A percentile compares a stretch with the other conserved stretches of the same genome.
Conservation (phyloP, 2,113 vertebrate genomes). For the Rhea americana region DNA sequence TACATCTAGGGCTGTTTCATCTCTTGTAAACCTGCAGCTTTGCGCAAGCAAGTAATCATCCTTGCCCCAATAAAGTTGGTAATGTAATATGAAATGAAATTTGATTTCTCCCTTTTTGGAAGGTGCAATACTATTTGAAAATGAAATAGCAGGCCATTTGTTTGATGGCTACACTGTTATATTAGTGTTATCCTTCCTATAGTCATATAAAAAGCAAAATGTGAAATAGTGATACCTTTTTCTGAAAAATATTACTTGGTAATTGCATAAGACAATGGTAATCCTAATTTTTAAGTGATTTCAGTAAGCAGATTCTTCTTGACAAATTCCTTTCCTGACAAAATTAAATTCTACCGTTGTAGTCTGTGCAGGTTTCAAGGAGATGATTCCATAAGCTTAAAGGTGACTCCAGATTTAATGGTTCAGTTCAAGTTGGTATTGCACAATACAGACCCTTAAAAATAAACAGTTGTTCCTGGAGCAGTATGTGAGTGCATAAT, state of each 20-base stretch:
- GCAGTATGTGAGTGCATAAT: neutral
- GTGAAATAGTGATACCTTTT: neutral
- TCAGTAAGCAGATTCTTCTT: slow-evolving; percentile 27
- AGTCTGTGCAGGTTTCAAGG: slow-evolving; percentile 19
- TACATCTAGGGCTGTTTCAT: slow-evolving; percentile 32
- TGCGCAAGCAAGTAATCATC: slow-evolving; percentile 59
- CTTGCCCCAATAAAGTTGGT: slow-evolving; percentile 50
- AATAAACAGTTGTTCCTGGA: neutral
- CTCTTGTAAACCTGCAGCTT: slow-evolving; percentile 49
- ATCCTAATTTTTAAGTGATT: slow-evolving; percentile 31
- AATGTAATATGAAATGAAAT: slow-evolving; percentile 69
- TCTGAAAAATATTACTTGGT: neutral
- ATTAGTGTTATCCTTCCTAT: neutral
- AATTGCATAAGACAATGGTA: slow-evolving; percentile 41
- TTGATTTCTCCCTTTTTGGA: slow-evolving; percentile 49
- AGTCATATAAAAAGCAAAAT: neutral
- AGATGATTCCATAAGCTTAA: slow-evolving; percentile 26
- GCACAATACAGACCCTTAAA: neutral
- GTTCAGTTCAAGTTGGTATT: neutral
- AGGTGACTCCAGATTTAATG: neutral
- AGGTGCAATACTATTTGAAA: slow-evolving; percentile 56
- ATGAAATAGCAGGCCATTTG: slow-evolving; percentile 53
- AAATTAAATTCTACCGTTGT: slow-evolving; percentile 32
- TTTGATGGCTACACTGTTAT: slow-evolving; percentile 23
- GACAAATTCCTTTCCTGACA: slow-evolving; percentile 32